Evolutionary conservation across 92 coral and sea anemone species (phyloP).

Genomic region (Zoanthus sansibaricus): DNA sequence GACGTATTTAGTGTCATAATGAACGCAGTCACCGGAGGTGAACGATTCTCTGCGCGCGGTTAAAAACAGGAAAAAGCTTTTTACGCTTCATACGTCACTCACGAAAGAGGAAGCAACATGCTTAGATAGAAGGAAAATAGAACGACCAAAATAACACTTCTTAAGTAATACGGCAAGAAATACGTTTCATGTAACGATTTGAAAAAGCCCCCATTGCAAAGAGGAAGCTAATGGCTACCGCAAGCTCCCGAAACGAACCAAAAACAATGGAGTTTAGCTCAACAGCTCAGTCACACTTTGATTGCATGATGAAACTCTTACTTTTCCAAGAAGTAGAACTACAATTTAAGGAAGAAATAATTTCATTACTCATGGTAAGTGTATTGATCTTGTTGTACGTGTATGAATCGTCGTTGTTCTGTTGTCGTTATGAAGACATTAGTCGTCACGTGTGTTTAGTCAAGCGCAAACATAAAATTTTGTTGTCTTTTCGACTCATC

Average conservation of each 20-base stretch:
- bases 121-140: neutral
- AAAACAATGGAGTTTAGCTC: conserved; percentile 5
- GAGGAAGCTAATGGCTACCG: conserved; percentile 30
- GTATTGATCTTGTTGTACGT: conserved; percentile 10
- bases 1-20: neutral
- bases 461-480: neutral
- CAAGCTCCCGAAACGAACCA: conserved; percentile 22
- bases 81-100: conserved; percentile 22
- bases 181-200: conserved; percentile 11
- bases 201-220: conserved; percentile 21
- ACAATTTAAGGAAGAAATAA: conserved; percentile 93
- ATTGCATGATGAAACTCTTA: conserved; percentile 91
- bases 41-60: neutral
- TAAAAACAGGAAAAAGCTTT: conserved; percentile 13
- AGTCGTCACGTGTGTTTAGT: neutral
- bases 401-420: conserved; percentile 14
- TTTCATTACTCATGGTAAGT: conserved; percentile 91
- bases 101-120: conserved; percentile 15
- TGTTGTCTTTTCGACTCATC: neutral
- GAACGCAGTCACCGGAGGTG: neutral
- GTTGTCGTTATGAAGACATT: conserved; percentile 18
- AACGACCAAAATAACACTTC: conserved; percentile 12
- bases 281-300: conserved; percentile 52
- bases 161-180: conserved; percentile 35
- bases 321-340: conserved; percentile 93